Conservation (phyloP, 2,113 vertebrate genomes). For the Lonchura striata region DNA sequence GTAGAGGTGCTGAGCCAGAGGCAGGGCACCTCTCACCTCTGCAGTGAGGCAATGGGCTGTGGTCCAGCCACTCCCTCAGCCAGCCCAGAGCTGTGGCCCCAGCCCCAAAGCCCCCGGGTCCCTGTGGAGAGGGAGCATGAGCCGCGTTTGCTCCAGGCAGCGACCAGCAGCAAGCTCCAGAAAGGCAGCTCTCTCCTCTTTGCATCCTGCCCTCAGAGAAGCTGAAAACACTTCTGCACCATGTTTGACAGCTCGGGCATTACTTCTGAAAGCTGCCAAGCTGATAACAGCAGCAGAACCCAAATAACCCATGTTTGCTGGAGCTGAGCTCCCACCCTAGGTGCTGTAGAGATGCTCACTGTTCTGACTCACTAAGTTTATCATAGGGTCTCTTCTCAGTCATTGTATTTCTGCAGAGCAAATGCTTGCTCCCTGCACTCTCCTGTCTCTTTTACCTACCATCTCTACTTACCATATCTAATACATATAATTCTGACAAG, state of each 20-base stretch:
- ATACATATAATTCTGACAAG: not conserved
- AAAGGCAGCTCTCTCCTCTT: not conserved
- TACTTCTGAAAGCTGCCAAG: not conserved
- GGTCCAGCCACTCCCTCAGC: not conserved
- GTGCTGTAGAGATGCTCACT: not conserved
- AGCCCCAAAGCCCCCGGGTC: not conserved
- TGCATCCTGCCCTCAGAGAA: not conserved
- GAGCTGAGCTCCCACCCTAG: not conserved
- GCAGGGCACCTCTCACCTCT: not conserved
- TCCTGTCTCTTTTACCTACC: not conserved
- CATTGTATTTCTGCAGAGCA: not conserved
- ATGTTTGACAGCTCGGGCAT: not conserved
- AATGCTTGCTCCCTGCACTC: not conserved
- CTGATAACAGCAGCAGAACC: not conserved
- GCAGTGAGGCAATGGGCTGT: not conserved
- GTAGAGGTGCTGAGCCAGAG: not conserved
- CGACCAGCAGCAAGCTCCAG: not conserved
- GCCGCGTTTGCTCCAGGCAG: accelerated
- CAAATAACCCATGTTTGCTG: not conserved
- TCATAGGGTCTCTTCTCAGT: not conserved
- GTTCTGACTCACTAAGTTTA: accelerated
- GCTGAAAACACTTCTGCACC: not conserved
- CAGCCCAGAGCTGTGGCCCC: not conserved
- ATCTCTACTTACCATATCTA: not conserved
- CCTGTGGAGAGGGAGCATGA: accelerated